phyloP scores from a whole-genome alignment of 2,113 vertebrate genomes.

The Bubo bubo region DNA sequence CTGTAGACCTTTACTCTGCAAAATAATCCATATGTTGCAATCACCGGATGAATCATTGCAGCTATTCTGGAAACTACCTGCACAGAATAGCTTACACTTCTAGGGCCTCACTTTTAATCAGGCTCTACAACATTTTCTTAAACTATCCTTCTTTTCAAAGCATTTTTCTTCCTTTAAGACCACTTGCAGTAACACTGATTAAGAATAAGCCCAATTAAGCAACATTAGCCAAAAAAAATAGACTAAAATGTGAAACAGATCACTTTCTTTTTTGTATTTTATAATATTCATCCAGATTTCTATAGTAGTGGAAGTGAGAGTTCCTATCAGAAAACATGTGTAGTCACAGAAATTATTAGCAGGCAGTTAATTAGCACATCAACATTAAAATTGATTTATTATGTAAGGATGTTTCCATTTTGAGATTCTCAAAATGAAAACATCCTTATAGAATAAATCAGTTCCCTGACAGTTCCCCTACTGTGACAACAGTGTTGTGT shows the following conservation, averaged over 20 bases:
- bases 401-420: not conserved
- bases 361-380: not conserved
- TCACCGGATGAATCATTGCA: not conserved
- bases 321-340: not conserved
- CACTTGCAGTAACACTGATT: not conserved
- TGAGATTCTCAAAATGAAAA: not conserved
- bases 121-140: not conserved
- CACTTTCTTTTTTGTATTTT: not conserved
- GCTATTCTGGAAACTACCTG: not conserved
- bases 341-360: not conserved
- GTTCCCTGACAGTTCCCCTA: not conserved
- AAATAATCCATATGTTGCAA: not conserved
- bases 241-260: not conserved
- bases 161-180: not conserved
- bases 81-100: not conserved
- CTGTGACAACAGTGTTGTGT: accelerated
- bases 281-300: not conserved
- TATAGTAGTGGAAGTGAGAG: not conserved
- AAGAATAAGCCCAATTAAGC: not conserved
- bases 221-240: not conserved
- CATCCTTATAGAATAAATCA: not conserved
- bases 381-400: not conserved
- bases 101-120: not conserved
- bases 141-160: not conserved
- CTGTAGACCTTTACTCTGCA: not conserved